Percentiles rank a stretch among this genome's conserved stretches.
Conservation (phyloP, 2,888 invertebrate species). For the Zootermopsis nevadensis region DNA sequence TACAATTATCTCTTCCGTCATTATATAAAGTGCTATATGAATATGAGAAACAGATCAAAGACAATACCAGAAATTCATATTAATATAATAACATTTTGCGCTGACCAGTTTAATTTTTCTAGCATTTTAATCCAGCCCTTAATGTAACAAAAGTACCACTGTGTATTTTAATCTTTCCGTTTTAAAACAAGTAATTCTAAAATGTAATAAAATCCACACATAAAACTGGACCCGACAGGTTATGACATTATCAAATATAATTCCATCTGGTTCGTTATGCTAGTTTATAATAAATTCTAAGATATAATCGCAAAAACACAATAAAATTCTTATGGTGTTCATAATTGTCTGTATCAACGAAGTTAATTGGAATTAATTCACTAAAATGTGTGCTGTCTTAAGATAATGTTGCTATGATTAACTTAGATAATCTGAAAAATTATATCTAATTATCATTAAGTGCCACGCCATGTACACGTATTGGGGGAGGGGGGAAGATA, state of each 20-base stretch:
- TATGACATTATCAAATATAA: background rate
- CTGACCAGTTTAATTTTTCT: background rate
- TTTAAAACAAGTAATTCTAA: background rate
- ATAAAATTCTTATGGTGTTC: background rate
- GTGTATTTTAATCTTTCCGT: background rate
- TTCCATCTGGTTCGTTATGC: background rate
- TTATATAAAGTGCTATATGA: background rate
- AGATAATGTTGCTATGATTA: too few species aligned
- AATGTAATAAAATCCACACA: background rate
- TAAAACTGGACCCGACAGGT: background rate
- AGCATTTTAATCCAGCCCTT: background rate
- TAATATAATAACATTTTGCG: background rate
- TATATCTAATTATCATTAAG: too few species aligned
- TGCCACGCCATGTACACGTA: too few species aligned
- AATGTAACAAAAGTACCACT: background rate
- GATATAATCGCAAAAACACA: background rate
- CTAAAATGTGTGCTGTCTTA: too few species aligned
- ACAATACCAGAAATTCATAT: background rate
- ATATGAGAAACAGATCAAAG: background rate
- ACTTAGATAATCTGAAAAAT: too few species aligned
- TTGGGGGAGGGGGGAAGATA: too few species aligned
- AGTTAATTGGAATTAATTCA: too few species aligned
- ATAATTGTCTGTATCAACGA: too few species aligned
- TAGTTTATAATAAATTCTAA: too few species aligned
- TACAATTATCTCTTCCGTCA: background rate